A percentile compares a stretch with the other conserved stretches of the same genome.
Conservation (phyloP, 2,797 vertebrate species). For the Sphenopsis melanotis region DNA sequence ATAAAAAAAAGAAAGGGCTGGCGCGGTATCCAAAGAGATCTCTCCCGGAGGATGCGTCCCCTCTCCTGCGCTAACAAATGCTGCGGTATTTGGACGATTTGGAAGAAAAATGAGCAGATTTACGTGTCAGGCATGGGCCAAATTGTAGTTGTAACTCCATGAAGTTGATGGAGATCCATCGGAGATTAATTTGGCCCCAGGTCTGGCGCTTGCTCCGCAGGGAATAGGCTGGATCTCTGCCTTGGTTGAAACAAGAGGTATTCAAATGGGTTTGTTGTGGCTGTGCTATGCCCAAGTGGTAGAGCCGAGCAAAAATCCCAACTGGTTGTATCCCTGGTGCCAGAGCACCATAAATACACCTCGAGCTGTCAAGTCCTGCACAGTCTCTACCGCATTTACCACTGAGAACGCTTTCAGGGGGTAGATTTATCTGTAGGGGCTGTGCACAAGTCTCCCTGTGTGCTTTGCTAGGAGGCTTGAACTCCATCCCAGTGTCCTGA, state of each 20-base stretch:
- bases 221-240: conserved; percentile 44
- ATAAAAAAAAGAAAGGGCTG: conserved; percentile 30
- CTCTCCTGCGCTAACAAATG: neutral
- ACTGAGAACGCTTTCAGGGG: neutral
- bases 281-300: conserved; percentile 21
- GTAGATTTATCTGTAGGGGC: neutral
- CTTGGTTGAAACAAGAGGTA: conserved; percentile 23
- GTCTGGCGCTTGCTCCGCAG: neutral
- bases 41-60: conserved; percentile 26
- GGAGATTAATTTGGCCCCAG: conserved; percentile 45
- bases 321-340: conserved; percentile 7
- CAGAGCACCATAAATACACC: neutral
- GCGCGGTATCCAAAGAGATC: neutral
- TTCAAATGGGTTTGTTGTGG: conserved; percentile 30
- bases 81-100: neutral
- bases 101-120: conserved; percentile 16
- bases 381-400: neutral
- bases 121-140: neutral
- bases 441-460: neutral
- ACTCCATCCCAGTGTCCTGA: neutral
- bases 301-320: conserved; percentile 4
- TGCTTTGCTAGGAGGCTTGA: neutral
- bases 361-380: neutral
- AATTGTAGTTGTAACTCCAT: neutral
- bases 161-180: conserved; percentile 39